Evolutionary conservation across 1,140 invertebrate species (phyloP), one percentile per base, ranked within the genome.

Genomic region (Latrodectus geometricus): DNA sequence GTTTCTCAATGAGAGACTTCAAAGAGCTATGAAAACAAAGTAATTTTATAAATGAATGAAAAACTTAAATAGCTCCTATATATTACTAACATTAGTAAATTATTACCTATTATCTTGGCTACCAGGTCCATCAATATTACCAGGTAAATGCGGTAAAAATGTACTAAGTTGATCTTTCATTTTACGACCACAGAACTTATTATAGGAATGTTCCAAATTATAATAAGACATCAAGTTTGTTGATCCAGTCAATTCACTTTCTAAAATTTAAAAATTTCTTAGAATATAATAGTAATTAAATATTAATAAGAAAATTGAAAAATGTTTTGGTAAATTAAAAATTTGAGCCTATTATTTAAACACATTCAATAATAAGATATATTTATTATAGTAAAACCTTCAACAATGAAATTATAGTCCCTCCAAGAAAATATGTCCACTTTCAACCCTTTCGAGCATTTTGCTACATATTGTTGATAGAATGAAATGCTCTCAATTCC

Each of bases 171-270:
- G 96, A 91, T 99, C 97, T 91, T 98, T 98, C 7, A 98, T 93
- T 89, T 97, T 98, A 90, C 98, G 97, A 20, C 97, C 97, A 93
- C 96, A 98, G 92, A 98, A 98, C 93, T 98, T 99, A 92, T 96
- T 98, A 91, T 98, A 98, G 21, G 97, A 97, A 92, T 99, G 97
- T 92, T 99, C 97, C 72, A 99, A 92, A 81, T 96, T 96, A 95
- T 98, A 96, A 93, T 97, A 95, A 89, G 95, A 95, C 95, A 99
- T 98, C 91, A 99, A 94, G 93, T 99, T 99, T 89, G 96, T 98
- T 90, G 97, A 96, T 87, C 97, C 98, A 66, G 76, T 78, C 84
- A 98, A 92, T 92, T 98, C 97, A 91, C 96, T 96, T 93, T 97
- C 95, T 90, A 93, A 96, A 97, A 91, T 74, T 94, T 70, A n/a